These are phyloP conservation scores for Conopomorpha cramerella DNA, from an alignment of 1,140 invertebrate species.

Conservation along the genomic window DNA sequence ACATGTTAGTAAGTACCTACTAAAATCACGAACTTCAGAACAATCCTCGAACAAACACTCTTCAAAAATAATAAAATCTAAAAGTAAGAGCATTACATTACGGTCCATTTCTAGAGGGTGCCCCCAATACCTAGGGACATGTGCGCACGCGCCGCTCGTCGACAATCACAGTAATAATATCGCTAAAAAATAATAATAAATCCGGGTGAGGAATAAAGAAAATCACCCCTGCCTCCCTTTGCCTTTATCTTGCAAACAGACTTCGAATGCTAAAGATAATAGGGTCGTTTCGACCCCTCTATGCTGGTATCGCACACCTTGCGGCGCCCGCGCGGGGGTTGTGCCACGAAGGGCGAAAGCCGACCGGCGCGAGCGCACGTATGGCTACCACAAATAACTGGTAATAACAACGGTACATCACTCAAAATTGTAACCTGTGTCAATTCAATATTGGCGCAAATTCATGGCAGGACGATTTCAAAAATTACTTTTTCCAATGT, in stretches of 20 bases:
- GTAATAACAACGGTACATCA: too few species aligned
- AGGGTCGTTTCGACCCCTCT: slow-evolving; percentile 31
- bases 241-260: slow-evolving; percentile 59
- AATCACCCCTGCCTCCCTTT: slow-evolving; percentile 51
- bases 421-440: too few species aligned
- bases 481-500: too few species aligned
- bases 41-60: slow-evolving; percentile 41
- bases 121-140: slow-evolving; percentile 36
- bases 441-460: too few species aligned
- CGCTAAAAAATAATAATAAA: slow-evolving; percentile 59
- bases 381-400: too few species aligned
- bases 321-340: slow-evolving; percentile 36
- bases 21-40: too few species aligned
- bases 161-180: slow-evolving; percentile 57
- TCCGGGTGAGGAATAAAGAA: slow-evolving; percentile 59
- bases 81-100: slow-evolving; percentile 48
- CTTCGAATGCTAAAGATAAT: slow-evolving; percentile 58
- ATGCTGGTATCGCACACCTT: slow-evolving; percentile 31
- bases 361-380: slow-evolving; percentile 15
- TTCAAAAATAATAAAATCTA: slow-evolving; percentile 32
- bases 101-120: slow-evolving; percentile 27
- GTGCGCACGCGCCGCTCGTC: slow-evolving; percentile 47
- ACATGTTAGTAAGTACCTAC: too few species aligned
- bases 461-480: too few species aligned
- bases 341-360: slow-evolving; percentile 19